Conservation (phyloP, 2,113 vertebrate species). For the Cervus canadensis region DNA sequence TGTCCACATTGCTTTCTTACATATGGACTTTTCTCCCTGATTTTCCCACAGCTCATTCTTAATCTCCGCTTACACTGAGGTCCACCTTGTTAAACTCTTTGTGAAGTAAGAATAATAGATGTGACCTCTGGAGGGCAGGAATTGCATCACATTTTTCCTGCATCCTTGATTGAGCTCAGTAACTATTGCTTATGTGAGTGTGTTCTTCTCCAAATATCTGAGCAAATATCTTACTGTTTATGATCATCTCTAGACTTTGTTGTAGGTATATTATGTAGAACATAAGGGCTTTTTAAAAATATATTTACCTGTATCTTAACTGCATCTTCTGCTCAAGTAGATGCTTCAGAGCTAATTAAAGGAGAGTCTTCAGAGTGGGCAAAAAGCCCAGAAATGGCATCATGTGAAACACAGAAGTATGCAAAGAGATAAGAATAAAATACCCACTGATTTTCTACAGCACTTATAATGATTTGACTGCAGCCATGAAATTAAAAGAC, state of each 20-base stretch:
- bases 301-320: background rate
- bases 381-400: background rate
- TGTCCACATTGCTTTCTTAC: background rate
- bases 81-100: background rate
- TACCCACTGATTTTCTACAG: background rate
- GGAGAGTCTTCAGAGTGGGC: background rate
- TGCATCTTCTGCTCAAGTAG: background rate
- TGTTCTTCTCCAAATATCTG: background rate
- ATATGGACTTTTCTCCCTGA: background rate
- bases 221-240: background rate
- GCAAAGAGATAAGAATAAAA: background rate
- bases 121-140: background rate
- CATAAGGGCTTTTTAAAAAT: background rate
- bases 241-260: background rate
- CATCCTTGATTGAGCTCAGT: background rate
- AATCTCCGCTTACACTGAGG: background rate
- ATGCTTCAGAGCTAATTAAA: background rate
- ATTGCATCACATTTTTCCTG: background rate
- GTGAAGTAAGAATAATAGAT: background rate
- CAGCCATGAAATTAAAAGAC: no score
- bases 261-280: background rate
- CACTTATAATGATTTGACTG: background rate
- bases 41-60: background rate
- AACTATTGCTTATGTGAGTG: background rate
- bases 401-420: background rate